Evolutionary conservation across 2,888 invertebrate genomes (phyloP).

Genomic region (Pammene fasciana): DNA sequence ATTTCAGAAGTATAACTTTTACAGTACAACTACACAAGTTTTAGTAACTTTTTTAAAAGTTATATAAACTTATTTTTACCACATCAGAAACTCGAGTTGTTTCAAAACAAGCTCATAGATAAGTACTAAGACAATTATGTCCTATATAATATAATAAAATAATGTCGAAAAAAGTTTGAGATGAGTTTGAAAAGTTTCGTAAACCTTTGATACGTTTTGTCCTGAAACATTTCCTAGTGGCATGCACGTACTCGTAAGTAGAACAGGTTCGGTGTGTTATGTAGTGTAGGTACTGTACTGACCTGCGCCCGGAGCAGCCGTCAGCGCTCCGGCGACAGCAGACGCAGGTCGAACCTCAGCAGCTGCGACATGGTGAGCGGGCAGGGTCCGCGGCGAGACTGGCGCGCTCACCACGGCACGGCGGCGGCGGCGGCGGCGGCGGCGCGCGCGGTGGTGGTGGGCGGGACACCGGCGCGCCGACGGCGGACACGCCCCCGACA

Average conservation of each 20-base stretch:
- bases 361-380: slow-evolving; percentile 65
- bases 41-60: too few species aligned
- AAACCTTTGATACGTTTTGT: neutral
- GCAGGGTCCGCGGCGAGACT: slow-evolving; percentile 16
- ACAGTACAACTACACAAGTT: too few species aligned
- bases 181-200: neutral
- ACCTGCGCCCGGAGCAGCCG: slow-evolving; percentile 81
- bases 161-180: too few species aligned
- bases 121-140: too few species aligned
- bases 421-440: slow-evolving; percentile 46
- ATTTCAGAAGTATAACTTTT: too few species aligned
- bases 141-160: too few species aligned
- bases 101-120: too few species aligned
- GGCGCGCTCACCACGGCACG: slow-evolving; percentile 34
- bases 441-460: slow-evolving; percentile 45
- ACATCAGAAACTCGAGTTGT: too few species aligned
- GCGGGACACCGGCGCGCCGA: slow-evolving; percentile 48
- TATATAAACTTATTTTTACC: too few species aligned
- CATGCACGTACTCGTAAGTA: too few species aligned
- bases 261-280: too few species aligned
- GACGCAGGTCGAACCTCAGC: slow-evolving; percentile 76
- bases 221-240: too few species aligned
- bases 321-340: slow-evolving; percentile 82
- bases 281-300: slow-evolving; percentile 10
- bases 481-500: slow-evolving; percentile 70